phyloP scores from a whole-genome alignment of 2,113 vertebrate species.

The Cottus gobio region DNA sequence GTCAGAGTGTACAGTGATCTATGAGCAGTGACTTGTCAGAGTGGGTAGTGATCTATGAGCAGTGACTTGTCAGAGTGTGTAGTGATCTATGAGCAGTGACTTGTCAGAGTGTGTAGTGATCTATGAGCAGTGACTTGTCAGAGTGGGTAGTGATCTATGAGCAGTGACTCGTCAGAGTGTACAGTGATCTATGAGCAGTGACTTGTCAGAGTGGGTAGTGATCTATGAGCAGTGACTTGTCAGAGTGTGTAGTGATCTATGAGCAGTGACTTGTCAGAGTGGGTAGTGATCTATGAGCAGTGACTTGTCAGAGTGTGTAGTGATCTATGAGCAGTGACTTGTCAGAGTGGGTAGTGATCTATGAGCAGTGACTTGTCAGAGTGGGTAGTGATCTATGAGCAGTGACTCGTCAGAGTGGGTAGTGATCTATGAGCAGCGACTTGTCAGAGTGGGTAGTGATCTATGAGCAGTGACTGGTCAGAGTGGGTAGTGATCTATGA shows the following conservation, averaged over 20 bases:
- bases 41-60: neutral
- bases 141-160: neutral
- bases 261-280: neutral
- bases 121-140: neutral
- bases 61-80: neutral
- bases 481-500: neutral
- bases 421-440: neutral
- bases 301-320: neutral
- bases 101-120: no score
- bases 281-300: neutral
- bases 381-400: neutral
- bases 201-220: no score
- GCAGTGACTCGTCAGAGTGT: neutral
- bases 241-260: no score
- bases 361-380: neutral
- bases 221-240: neutral
- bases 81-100: no score
- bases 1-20: neutral
- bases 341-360: neutral
- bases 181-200: neutral
- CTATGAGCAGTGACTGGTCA: neutral
- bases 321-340: neutral
- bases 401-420: neutral
- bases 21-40: neutral
- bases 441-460: neutral